Evolutionary conservation across 2,888 invertebrate species (phyloP).

Genomic region (Lordiphosa fenestrarum): DNA sequence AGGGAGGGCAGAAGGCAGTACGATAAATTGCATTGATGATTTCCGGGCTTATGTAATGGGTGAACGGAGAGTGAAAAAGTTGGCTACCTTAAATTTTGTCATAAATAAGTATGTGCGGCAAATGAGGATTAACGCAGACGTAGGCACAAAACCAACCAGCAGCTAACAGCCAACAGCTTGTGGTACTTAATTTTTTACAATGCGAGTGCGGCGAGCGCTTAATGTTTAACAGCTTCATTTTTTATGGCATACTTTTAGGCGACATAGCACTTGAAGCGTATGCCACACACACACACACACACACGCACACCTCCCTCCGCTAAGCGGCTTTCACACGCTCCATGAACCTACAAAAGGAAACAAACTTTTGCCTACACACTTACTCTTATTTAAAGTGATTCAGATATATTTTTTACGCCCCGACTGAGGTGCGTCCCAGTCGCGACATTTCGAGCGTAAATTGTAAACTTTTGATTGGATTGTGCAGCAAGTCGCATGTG

Average conservation of each 20-base stretch:
- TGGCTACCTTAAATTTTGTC: conserved; percentile 1
- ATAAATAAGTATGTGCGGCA: conserved; percentile 4
- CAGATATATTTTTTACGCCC: conserved; percentile 34
- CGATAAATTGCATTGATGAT: conserved; percentile 16
- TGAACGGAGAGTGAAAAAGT: conserved; percentile 35
- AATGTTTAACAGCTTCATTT: conserved; percentile 41
- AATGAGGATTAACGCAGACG: conserved; percentile 3
- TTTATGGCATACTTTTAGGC: conserved; percentile 46
- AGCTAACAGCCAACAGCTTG: conserved; percentile 1
- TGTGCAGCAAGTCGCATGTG: conserved; percentile 52
- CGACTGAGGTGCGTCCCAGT: conserved; percentile 29
- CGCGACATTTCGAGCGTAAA: conserved; percentile 67
- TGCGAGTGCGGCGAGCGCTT: conserved; percentile 27
- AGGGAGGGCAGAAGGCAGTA: conserved; percentile 14
- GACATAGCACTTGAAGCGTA: conserved; percentile 32
- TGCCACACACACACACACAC: conserved; percentile 7
- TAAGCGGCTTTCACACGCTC: conserved; percentile 56
- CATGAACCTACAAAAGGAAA: not conserved
- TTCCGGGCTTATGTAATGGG: conserved; percentile 25
- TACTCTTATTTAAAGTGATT: conserved; percentile 31
- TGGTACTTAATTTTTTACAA: conserved; percentile 52
- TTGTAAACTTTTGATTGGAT: conserved; percentile 73
- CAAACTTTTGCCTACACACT: conserved; percentile 2
- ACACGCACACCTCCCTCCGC: conserved; percentile 10
- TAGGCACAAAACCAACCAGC: conserved; percentile 1